Conservation (phyloP, 92 coral and sea anemone genomes). For the Heliopora coerulea region DNA sequence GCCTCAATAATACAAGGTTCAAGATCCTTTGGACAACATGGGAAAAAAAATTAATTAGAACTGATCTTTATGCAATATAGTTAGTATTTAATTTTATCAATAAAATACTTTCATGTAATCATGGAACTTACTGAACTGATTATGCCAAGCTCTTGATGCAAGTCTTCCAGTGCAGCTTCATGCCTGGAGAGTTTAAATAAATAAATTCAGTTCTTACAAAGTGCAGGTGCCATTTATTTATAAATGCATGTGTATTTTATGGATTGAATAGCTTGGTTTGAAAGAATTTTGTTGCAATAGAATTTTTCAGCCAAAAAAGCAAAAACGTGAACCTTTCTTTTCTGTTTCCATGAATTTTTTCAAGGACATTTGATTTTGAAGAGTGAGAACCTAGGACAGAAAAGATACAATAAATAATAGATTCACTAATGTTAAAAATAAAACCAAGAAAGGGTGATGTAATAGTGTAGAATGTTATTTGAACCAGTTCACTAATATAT, state of each 20-base stretch:
- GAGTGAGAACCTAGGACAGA: conserved; percentile 50
- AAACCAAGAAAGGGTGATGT: no score
- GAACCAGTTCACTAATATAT: no score
- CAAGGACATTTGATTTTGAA: conserved; percentile 75
- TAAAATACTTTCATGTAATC: background rate
- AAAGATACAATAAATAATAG: no score
- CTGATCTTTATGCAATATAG: background rate
- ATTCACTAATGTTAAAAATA: no score
- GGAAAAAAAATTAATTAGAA: background rate
- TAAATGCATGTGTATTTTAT: no score
- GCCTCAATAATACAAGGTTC: conserved; percentile 93
- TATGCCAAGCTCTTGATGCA: conserved; percentile 92
- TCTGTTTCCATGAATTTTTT: conserved; percentile 79
- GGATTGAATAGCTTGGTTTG: no score
- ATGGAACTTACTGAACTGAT: conserved; percentile 80
- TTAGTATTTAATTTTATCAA: background rate
- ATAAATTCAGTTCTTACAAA: background rate
- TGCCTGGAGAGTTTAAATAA: conserved; percentile 50
- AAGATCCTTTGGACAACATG: conserved; percentile 56
- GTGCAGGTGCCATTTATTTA: background rate
- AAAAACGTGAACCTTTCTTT: conserved; percentile 83
- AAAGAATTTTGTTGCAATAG: no score
- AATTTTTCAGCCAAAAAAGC: background rate
- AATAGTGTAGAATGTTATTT: no score
- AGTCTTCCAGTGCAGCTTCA: conserved; percentile 81